Conservation (phyloP, 2,888 invertebrate species). For the Xestia sexstrigata region DNA sequence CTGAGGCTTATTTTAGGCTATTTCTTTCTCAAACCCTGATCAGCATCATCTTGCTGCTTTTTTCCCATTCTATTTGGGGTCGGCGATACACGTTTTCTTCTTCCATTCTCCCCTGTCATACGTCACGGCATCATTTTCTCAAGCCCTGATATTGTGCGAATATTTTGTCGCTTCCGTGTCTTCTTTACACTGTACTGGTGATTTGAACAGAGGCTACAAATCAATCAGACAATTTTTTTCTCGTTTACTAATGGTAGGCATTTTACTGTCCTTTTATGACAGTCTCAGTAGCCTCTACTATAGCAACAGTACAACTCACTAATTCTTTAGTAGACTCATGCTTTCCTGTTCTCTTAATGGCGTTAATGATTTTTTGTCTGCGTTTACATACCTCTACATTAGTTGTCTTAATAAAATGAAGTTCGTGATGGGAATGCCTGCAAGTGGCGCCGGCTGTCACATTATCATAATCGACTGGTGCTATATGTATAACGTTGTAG, state of each 20-base stretch:
- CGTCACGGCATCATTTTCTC: too few species aligned
- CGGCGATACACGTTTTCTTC: too few species aligned
- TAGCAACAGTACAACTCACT: too few species aligned
- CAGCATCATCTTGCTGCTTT: too few species aligned
- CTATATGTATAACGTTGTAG: constrained; percentile 33
- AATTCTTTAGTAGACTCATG: not conserved
- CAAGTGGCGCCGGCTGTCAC: constrained; percentile 51
- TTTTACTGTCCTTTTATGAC: not conserved
- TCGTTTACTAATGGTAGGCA: not conserved
- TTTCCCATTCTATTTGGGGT: too few species aligned
- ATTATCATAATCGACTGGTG: constrained; percentile 41
- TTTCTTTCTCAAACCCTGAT: not conserved
- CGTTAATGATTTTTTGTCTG: not conserved
- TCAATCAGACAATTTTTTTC: not conserved
- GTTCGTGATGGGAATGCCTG: constrained; percentile 44
- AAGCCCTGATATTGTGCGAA: not conserved
- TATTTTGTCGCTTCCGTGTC: not conserved
- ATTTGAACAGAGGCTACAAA: not conserved
- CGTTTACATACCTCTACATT: not conserved
- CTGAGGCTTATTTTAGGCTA: not conserved
- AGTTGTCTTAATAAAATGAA: constrained; percentile 33
- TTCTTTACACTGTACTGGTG: not conserved
- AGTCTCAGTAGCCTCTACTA: not conserved
- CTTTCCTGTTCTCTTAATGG: not conserved
- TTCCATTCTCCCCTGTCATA: too few species aligned